Conservation (phyloP, 92 coral and sea anemone species). For the Palythoa grandiflora region DNA sequence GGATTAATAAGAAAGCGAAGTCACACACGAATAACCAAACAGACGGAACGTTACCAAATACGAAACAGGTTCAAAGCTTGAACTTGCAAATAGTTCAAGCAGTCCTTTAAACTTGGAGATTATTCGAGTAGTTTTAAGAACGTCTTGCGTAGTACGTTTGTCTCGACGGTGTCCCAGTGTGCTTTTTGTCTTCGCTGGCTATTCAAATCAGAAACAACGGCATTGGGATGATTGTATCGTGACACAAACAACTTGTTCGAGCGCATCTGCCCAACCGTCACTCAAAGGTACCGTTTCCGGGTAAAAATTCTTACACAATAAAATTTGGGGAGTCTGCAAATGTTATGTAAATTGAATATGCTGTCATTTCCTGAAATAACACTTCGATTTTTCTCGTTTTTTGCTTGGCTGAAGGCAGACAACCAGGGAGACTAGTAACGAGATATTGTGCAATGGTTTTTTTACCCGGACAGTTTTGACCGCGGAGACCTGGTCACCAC, state of each 20-base stretch:
- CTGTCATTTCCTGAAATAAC: conserved; percentile 20
- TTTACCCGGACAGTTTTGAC: neutral
- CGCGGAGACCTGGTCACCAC: conserved; percentile 10
- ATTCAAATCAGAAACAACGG: conserved; percentile 21
- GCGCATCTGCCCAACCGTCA: conserved; percentile 30
- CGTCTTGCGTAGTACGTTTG: neutral
- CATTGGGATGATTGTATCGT: conserved; percentile 7
- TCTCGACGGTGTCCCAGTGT: neutral
- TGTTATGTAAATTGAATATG: neutral
- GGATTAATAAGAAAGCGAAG: conserved; percentile 30
- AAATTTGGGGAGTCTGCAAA: neutral
- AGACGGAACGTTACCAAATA: neutral
- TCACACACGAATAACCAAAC: neutral
- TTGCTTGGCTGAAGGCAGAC: neutral
- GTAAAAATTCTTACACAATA: neutral
- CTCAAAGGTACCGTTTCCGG: conserved; percentile 10
- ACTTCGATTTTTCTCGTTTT: too few species aligned
- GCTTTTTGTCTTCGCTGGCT: conserved; percentile 21
- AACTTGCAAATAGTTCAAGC: neutral
- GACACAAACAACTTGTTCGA: conserved; percentile 21
- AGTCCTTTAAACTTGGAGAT: neutral
- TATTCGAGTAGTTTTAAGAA: neutral
- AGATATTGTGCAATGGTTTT: neutral
- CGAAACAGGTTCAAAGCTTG: neutral
- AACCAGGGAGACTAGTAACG: neutral